Conservation (phyloP, 2,888 invertebrate species). For the Hypomecis punctinalis region DNA sequence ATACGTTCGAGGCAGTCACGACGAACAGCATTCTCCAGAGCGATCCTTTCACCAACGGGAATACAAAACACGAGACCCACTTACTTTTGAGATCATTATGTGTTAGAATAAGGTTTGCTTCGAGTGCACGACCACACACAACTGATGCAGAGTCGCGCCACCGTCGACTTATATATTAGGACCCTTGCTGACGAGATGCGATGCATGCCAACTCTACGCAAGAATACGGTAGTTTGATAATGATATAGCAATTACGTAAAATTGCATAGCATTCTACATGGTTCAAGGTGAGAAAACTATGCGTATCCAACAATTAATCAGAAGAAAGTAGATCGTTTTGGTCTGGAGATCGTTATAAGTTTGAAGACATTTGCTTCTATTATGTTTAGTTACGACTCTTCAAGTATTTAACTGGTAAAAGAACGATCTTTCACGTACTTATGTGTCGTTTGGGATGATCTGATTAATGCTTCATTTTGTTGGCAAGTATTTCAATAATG, state of each 20-base stretch:
- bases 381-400: slow-evolving; percentile 1
- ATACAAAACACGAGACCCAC: slow-evolving; percentile 59
- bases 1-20: slow-evolving; percentile 24
- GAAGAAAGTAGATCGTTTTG: slow-evolving; percentile 49
- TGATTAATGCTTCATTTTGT: slow-evolving; percentile 50
- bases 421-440: slow-evolving; percentile 5
- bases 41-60: slow-evolving; percentile 70
- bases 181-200: slow-evolving; percentile 72
- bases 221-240: slow-evolving; percentile 83
- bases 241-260: slow-evolving; percentile 81
- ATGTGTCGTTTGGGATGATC: slow-evolving; percentile 27
- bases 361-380: slow-evolving; percentile 1
- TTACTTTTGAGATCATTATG: slow-evolving; percentile 84
- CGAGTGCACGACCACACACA: slow-evolving; percentile 81
- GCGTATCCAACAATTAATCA: slow-evolving; percentile 48
- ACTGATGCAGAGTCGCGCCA: slow-evolving; percentile 73
- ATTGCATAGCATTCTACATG: slow-evolving; percentile 65
- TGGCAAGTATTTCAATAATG: slow-evolving; percentile 46
- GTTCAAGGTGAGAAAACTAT: slow-evolving; percentile 77
- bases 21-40: slow-evolving; percentile 21
- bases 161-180: slow-evolving; percentile 79
- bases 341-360: slow-evolving; percentile 43
- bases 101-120: slow-evolving; percentile 79
- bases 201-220: slow-evolving; percentile 72
- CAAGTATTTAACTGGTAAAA: neutral